phyloP scores from a whole-genome alignment of 2,797 vertebrate species.

The Bucorvus abyssinicus region DNA sequence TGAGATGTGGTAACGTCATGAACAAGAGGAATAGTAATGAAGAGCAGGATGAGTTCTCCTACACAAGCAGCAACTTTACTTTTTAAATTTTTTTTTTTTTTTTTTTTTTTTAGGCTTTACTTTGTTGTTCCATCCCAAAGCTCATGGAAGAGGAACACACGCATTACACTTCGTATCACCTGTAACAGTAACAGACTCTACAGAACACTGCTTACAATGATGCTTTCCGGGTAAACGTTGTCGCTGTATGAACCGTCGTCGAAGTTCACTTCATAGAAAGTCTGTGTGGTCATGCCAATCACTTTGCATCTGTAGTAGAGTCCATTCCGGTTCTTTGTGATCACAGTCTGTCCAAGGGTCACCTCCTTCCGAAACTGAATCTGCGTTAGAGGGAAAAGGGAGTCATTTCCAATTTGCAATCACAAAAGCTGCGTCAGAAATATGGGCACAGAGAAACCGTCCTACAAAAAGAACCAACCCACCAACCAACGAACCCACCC shows the following conservation, averaged over 20 bases:
- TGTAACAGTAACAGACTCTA: rapidly evolving
- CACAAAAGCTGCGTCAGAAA: rapidly evolving
- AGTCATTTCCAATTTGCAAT: no score
- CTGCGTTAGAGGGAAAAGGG: neutral
- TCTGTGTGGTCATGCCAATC: constrained; percentile 88
- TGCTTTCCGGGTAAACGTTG: constrained; percentile 92
- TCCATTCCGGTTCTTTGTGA: constrained; percentile 87
- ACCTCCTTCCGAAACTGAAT: constrained; percentile 73
- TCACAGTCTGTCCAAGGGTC: constrained; percentile 86
- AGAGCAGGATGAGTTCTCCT: neutral
- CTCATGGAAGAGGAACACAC: neutral
- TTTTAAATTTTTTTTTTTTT: neutral
- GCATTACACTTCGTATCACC: neutral
- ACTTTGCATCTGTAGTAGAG: constrained; percentile 91
- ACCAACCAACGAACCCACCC: neutral
- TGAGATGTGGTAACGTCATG: neutral
- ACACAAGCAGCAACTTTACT: neutral
- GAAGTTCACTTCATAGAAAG: constrained; percentile 94
- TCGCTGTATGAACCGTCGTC: constrained; percentile 96
- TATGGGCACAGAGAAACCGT: rapidly evolving
- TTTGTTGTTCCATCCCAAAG: neutral
- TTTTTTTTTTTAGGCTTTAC: neutral
- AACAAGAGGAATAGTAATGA: neutral
- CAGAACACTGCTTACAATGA: constrained; percentile 80
- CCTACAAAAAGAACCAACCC: rapidly evolving